Conservation (phyloP, 2,797 vertebrate species). For the Discoglossus pictus region DNA sequence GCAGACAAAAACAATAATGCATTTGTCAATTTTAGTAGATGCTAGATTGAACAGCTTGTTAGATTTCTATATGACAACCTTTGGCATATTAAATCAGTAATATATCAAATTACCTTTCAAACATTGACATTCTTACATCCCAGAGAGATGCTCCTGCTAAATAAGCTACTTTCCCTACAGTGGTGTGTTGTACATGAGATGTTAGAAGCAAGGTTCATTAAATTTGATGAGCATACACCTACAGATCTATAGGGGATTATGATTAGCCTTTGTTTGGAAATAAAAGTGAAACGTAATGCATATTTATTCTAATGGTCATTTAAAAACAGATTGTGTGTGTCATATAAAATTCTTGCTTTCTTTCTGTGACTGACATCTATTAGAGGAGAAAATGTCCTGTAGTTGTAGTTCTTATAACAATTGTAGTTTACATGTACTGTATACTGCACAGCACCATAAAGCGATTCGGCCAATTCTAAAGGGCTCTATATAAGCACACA, state of each 20-base stretch:
- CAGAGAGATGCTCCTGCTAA: constrained; percentile 27
- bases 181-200: constrained; percentile 17
- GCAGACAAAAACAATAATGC: constrained; percentile 28
- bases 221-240: constrained; percentile 23
- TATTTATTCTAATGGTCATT: constrained; percentile 18
- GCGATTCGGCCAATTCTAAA: no score
- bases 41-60: constrained; percentile 41
- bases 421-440: no score
- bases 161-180: constrained; percentile 30
- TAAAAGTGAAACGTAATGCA: constrained; percentile 12
- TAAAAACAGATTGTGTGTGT: neutral
- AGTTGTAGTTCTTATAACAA: no score
- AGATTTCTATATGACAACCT: constrained; percentile 46
- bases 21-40: constrained; percentile 24
- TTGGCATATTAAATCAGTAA: constrained; percentile 41
- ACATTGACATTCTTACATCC: constrained; percentile 31
- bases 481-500: no score
- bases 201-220: constrained; percentile 37
- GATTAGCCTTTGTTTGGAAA: constrained; percentile 19
- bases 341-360: neutral
- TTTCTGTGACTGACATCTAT: no score
- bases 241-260: constrained; percentile 35
- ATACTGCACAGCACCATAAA: no score
- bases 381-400: no score
- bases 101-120: constrained; percentile 51